A percentile compares a stretch with the other conserved stretches of the same genome.
Evolutionary conservation across 2,888 invertebrate genomes (phyloP).

Genomic region (Ophonus ardosiacus): DNA sequence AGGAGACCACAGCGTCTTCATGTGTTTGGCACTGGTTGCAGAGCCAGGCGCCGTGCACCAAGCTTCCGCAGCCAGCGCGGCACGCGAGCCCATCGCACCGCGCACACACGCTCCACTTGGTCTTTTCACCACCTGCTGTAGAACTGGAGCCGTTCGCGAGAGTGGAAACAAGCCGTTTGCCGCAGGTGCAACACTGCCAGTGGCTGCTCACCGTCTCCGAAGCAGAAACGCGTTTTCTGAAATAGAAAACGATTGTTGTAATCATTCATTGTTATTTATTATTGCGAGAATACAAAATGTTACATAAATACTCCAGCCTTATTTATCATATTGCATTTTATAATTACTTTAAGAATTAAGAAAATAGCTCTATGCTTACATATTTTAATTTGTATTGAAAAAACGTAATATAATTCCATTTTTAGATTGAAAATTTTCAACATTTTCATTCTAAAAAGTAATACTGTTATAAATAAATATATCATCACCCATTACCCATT

Average conservation of each 20-base stretch:
- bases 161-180: conserved; percentile 69
- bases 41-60: conserved; percentile 43
- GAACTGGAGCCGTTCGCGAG: not conserved
- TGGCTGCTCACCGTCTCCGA: conserved; percentile 64
- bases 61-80: conserved; percentile 34
- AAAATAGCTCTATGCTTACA: too few species aligned
- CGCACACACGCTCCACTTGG: conserved; percentile 14
- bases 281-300: too few species aligned
- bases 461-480: too few species aligned
- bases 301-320: too few species aligned
- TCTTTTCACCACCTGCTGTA: conserved; percentile 11
- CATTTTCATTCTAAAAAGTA: too few species aligned
- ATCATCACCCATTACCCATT: too few species aligned
- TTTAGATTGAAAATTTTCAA: too few species aligned
- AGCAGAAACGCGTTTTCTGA: conserved; percentile 11
- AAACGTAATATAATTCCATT: too few species aligned
- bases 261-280: too few species aligned
- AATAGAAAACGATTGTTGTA: conserved; percentile 15
- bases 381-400: too few species aligned
- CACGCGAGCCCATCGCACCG: conserved; percentile 57
- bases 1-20: not conserved
- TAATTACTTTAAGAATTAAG: too few species aligned
- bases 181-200: conserved; percentile 73
- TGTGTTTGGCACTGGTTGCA: conserved; percentile 49
- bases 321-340: too few species aligned